Evolutionary conservation across 2,888 invertebrate genomes (phyloP), one percentile per base, ranked within the genome.

Genomic region (Melieria picta): DNA sequence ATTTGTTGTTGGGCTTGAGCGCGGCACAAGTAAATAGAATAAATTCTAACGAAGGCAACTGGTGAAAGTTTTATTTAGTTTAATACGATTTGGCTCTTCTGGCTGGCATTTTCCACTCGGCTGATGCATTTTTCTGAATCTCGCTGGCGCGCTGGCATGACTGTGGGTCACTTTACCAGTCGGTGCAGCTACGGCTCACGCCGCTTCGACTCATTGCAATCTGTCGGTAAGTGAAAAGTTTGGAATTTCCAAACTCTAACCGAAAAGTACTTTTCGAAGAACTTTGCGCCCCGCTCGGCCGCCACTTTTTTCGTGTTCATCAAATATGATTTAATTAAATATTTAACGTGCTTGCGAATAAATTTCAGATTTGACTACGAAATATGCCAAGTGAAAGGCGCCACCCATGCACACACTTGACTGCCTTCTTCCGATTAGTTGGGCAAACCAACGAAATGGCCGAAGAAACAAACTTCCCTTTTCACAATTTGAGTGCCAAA

Each of bases 51-150:
- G 63, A 69, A 69, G 56, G 55, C 62, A 57, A 63, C 63, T 64
- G 71, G 67, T 48, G 72, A 72, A 72, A 72, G 72, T 72, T 72
- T 72, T 60, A 50, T 45, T 68, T 47, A 56, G 10, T 66, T 45
- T 71, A 45, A n/a, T 63, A 16, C 42, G 42, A 57, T 55, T 62
- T 56, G 55, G 56, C 47, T 56, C 11, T 60, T 52, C 42, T 67
- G 52, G 43, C 42, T 50, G 30, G 30, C n/a, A 13, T 58, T 13
- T 45, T 46, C 13, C 43, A 16, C 63, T 62, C 13, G 10, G 42
- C 55, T 11, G 48, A 45, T 55, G 47, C 47, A 62, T 47, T 62
- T 47, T 73, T 72, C 73, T 77, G 73, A 66, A 62, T 58, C 70
- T 72, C 60, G 60, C 67, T 67, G 67, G 58, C 13, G 16, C 16